Evolutionary conservation across 2,888 invertebrate species (phyloP), one percentile per base, ranked within the genome.

Genomic region (Tridacna gigas): DNA sequence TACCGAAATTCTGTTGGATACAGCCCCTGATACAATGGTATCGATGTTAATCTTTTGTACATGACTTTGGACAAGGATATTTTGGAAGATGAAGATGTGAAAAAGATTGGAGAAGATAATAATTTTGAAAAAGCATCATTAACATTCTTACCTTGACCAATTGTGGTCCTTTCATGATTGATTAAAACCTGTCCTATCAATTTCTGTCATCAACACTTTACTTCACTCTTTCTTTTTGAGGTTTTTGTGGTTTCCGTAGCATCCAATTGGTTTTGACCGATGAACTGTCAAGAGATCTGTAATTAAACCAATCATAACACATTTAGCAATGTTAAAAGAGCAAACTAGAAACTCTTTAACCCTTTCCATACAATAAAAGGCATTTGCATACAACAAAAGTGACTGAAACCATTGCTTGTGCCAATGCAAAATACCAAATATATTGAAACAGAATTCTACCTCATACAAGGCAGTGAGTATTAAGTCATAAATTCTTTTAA

Each of bases 271-370:
- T n/a, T 51, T 71, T 71, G 71, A 71, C 71, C 51, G 51, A 71
- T 71, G 71, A 51, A 12, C 51, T 71, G 66, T 79, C 79, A 74
- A 25, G 61, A 0, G 47, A 18, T 51, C 79, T 79, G 74, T 79
- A 79, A 74, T 56, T 61, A 73, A 66, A 74, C 56, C 74, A 79
- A 78, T 78, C 26, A 71, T 61, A 61, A 61, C 22, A 56, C 60
- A 74, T 47, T 78, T 71, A 73, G 45, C 45, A 11, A 69, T 45
- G 18, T 69, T 5, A 20, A 20, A 20, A 3, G 9, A 3, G 5
- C 3, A 56, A 56, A 56, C 56, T 56, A 56, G 56, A 20, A 56
- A 56, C 1, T 56, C 56, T 9, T 56, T 56, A 15, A 56, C 56
- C 56, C 56, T 56, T 5, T 3, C 20, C 7, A 37, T 37, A 4